Percentiles rank a stretch among this genome's conserved stretches.
Conservation (phyloP, 2,888 invertebrate species). For the Melinaea menophilus region DNA sequence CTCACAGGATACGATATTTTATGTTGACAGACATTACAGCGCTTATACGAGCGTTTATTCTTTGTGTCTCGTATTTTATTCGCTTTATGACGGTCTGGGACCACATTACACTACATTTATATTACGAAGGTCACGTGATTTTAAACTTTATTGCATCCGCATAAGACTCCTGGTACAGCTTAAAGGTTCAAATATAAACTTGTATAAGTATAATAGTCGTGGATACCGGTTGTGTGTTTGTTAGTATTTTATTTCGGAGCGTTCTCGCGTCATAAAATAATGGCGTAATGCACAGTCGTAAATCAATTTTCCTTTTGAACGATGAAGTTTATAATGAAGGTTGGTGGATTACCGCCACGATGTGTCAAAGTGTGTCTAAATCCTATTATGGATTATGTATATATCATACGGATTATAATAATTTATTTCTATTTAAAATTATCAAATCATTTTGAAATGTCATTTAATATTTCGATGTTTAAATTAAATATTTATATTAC, state of each 20-base stretch:
- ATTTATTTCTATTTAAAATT: conserved; percentile 1
- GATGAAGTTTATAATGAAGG: conserved; percentile 71
- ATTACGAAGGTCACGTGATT: conserved; percentile 32
- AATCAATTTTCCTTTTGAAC: conserved; percentile 75
- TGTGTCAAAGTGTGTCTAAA: conserved; percentile 4
- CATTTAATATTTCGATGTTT: no score
- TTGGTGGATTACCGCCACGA: conserved; percentile 39
- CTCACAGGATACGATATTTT: conserved; percentile 76
- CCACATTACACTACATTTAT: conserved; percentile 39
- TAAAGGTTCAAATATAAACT: conserved; percentile 34
- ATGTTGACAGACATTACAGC: conserved; percentile 77
- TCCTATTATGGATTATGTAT: not conserved
- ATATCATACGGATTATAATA: not conserved
- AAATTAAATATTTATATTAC: no score
- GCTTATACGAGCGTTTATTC: conserved; percentile 77
- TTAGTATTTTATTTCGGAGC: conserved; percentile 77
- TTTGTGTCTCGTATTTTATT: conserved; percentile 78
- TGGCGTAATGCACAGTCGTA: conserved; percentile 74
- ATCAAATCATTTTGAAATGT: no score
- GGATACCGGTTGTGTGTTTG: conserved; percentile 76
- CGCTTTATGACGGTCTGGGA: conserved; percentile 73
- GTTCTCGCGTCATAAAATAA: conserved; percentile 76
- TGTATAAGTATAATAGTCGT: conserved; percentile 69
- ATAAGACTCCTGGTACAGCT: conserved; percentile 32
- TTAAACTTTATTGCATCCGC: conserved; percentile 36